phyloP scores from a whole-genome alignment of 2,888 invertebrate genomes.

The Entomobrya multifasciata region DNA sequence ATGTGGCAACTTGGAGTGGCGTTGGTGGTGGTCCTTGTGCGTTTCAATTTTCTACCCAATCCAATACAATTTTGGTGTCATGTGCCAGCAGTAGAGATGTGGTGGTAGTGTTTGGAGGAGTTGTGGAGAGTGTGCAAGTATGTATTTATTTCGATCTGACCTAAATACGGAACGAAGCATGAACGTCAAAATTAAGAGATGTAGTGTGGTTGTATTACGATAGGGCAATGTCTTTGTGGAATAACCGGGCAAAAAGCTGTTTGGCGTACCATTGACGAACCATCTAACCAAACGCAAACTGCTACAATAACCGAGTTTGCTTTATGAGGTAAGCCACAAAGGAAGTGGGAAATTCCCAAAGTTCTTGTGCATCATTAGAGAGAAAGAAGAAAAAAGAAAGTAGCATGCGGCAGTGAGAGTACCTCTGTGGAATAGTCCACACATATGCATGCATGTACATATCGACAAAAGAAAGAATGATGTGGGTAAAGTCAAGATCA shows the following conservation, averaged over 20 bases:
- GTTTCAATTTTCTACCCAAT: conserved; percentile 56
- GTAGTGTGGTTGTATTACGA: too few relatives aligned
- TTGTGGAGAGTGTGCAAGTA: background rate
- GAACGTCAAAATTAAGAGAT: conserved; percentile 59
- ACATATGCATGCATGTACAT: too few relatives aligned
- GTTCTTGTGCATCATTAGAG: conserved; percentile 26
- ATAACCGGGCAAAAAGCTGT: background rate
- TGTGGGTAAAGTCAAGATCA: conserved; percentile 65
- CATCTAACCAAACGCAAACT: too few relatives aligned
- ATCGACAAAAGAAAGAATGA: conserved; percentile 35
- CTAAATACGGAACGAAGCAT: conserved; percentile 56
- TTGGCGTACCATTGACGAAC: conserved; percentile 22
- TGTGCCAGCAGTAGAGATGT: background rate
- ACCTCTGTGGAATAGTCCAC: conserved; percentile 13
- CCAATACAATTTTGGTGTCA: conserved; percentile 32
- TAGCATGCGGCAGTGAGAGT: background rate
- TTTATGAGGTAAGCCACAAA: background rate
- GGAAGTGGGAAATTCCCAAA: conserved; percentile 32
- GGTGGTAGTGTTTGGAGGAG: background rate
- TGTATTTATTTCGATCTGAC: conserved; percentile 23
- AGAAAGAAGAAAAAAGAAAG: background rate
- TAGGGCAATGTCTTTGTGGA: too few relatives aligned
- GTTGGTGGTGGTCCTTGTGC: background rate
- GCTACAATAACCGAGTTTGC: background rate
- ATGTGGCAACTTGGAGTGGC: too few relatives aligned